Evolutionary conservation across 2,113 vertebrate species (phyloP).

Genomic region (Ursus arctos): DNA sequence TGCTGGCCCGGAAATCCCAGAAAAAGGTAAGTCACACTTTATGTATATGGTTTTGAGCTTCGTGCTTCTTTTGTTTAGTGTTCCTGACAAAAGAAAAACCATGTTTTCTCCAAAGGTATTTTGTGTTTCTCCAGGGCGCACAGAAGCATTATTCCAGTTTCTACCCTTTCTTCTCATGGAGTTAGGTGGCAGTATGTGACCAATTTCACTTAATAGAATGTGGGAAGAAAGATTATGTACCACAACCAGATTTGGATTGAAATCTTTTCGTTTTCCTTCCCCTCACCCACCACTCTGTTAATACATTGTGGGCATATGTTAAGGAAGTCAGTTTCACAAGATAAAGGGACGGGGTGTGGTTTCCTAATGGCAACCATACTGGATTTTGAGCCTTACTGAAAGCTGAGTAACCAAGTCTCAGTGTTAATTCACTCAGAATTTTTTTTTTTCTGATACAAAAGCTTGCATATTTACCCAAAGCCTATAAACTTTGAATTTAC

Average conservation of each 20-base stretch:
- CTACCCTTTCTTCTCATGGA: not conserved
- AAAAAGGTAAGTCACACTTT: not conserved
- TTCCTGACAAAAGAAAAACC: not conserved
- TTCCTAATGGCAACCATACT: not conserved
- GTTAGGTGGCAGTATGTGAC: not conserved
- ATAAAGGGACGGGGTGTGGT: not conserved
- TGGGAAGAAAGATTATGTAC: not conserved
- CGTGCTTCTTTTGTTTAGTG: not conserved
- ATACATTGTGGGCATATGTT: fast-evolving
- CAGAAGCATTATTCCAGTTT: not conserved
- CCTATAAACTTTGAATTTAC: not conserved
- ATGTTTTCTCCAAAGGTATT: not conserved
- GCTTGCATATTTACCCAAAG: not conserved
- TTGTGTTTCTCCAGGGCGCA: not conserved
- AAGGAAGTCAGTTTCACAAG: not conserved
- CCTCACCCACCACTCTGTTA: not conserved
- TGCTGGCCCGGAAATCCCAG: not conserved
- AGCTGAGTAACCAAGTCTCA: not conserved
- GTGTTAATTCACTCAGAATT: not conserved
- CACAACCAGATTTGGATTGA: not conserved
- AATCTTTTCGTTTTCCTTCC: not conserved
- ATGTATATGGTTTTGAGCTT: not conserved
- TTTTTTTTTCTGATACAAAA: not conserved
- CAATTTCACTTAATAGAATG: not conserved
- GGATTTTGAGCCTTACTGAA: not conserved